Percentiles rank a stretch among this genome's conserved stretches.
phyloP scores from a whole-genome alignment of 2,113 vertebrate species.

The Lycaon pictus region DNA sequence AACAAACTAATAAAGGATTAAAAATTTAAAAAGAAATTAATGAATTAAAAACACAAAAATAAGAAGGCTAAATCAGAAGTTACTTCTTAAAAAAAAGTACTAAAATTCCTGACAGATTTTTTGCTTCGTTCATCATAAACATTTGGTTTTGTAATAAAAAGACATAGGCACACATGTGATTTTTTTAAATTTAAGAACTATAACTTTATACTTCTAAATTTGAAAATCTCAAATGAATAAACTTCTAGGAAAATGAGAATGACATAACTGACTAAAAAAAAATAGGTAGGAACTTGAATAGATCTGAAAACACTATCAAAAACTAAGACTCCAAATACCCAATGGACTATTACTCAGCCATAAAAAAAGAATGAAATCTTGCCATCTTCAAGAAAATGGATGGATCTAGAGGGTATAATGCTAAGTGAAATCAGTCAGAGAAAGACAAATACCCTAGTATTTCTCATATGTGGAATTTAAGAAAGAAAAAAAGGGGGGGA shows the following conservation, averaged over 20 bases:
- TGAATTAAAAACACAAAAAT: background rate
- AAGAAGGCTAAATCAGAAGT: background rate
- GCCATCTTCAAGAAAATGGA: background rate
- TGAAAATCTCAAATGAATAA: background rate
- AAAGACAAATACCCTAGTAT: background rate
- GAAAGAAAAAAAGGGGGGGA: background rate
- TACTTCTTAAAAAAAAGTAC: background rate
- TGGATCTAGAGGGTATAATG: background rate
- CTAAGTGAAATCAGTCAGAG: background rate
- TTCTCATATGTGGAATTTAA: background rate
- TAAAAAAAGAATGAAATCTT: background rate
- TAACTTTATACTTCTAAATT: background rate
- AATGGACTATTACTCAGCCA: background rate
- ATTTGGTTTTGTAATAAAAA: background rate
- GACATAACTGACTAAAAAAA: background rate
- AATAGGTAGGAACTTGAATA: background rate
- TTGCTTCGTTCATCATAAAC: background rate
- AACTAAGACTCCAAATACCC: background rate
- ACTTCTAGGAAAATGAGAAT: background rate
- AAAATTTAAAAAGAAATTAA: background rate
- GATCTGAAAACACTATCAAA: background rate
- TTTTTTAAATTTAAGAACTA: background rate
- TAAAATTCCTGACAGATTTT: background rate
- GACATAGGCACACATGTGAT: background rate
- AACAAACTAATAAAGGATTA: background rate